A percentile compares a stretch with the other conserved stretches of the same genome.
Conservation (phyloP, 1,140 invertebrate genomes). For the Pseudomyrmex cubaensis region DNA sequence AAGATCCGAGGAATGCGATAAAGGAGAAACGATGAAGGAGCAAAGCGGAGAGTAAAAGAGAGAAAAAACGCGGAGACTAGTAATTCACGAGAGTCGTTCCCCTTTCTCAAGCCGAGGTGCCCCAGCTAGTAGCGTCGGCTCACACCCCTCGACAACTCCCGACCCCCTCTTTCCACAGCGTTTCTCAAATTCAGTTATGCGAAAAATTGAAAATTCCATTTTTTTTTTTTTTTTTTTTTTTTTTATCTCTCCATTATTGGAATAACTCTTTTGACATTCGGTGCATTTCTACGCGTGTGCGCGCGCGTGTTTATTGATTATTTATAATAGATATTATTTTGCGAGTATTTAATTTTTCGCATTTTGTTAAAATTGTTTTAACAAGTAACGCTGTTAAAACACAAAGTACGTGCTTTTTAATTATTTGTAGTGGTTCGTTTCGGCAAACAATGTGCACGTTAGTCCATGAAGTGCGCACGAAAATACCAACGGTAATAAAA, state of each 20-base stretch:
- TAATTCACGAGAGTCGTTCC: slow-evolving; percentile 24
- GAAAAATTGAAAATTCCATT: neutral
- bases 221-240: too few species aligned
- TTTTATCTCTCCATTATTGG: neutral
- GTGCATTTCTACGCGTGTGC: too few species aligned
- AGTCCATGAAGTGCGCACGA: neutral
- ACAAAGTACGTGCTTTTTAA: slow-evolving; percentile 9
- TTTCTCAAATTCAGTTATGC: slow-evolving; percentile 20
- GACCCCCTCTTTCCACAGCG: neutral
- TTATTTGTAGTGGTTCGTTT: neutral
- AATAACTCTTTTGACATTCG: slow-evolving; percentile 7
- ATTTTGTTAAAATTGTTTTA: slow-evolving; percentile 33
- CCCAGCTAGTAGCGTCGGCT: neutral
- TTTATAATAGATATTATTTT: too few species aligned
- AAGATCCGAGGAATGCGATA: slow-evolving; percentile 45
- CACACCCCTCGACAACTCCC: neutral
- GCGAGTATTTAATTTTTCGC: too few species aligned
- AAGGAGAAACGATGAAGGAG: slow-evolving; percentile 24
- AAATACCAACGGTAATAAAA: neutral
- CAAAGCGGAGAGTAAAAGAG: slow-evolving; percentile 6
- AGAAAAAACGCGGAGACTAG: neutral
- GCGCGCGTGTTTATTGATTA: too few species aligned
- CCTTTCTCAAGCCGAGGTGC: neutral
- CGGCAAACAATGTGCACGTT: neutral
- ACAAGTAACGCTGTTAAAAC: neutral